phyloP scores from a whole-genome alignment of 2,113 vertebrate species.

The Amblyornis subalaris region DNA sequence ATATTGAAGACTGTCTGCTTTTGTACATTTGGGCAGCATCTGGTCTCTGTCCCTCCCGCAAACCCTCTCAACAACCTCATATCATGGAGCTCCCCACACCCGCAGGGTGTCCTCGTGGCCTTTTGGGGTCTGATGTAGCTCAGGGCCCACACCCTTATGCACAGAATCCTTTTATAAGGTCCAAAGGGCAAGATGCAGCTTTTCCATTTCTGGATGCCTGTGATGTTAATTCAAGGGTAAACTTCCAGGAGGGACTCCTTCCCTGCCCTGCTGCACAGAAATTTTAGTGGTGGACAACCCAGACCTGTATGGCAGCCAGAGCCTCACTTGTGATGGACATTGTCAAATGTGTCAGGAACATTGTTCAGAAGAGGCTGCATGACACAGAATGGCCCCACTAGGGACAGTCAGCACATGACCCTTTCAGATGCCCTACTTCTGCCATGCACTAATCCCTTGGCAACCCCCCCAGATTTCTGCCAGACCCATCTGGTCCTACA shows the following conservation, averaged over 20 bases:
- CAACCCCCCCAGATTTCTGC: neutral
- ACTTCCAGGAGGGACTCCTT: neutral
- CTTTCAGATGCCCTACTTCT: neutral
- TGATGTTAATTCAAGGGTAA: neutral
- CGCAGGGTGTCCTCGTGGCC: neutral
- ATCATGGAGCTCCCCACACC: neutral
- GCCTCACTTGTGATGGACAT: neutral
- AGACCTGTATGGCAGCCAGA: neutral
- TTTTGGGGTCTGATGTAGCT: neutral
- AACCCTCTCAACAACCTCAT: neutral
- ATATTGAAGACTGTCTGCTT: neutral
- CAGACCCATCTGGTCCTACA: neutral
- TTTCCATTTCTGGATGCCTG: neutral
- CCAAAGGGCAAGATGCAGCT: neutral
- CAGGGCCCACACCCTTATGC: neutral
- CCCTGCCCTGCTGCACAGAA: neutral
- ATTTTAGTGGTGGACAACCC: neutral
- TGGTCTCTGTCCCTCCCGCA: neutral
- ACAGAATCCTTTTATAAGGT: neutral
- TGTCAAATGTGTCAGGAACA: neutral
- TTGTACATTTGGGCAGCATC: neutral
- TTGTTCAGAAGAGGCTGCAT: neutral
- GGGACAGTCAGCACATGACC: accelerated
- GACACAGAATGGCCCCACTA: neutral
- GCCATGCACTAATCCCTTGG: neutral